Evolutionary conservation across 2,113 vertebrate species (phyloP).

Genomic region (Thinocorus orbignyianus): DNA sequence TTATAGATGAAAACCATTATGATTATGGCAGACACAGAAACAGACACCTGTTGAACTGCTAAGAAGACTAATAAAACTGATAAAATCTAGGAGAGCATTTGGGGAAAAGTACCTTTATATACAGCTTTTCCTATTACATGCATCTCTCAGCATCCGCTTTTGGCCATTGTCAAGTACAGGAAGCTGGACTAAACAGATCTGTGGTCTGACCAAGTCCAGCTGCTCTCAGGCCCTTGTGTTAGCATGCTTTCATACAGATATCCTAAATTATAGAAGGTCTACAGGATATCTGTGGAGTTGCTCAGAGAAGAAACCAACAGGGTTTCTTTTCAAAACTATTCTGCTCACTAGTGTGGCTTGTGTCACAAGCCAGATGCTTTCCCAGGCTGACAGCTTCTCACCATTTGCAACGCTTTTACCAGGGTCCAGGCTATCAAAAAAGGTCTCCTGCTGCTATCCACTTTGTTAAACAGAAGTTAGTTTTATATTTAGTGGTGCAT

Average conservation of each 20-base stretch:
- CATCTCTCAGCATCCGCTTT: neutral
- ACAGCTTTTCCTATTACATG: neutral
- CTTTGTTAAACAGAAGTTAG: slow-evolving; percentile 74
- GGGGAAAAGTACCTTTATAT: neutral
- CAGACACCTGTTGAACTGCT: neutral
- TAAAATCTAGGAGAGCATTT: neutral
- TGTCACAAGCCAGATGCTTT: neutral
- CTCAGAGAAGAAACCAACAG: neutral
- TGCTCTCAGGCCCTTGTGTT: neutral
- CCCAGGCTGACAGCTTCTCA: neutral
- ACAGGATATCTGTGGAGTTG: neutral
- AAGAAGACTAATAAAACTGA: neutral
- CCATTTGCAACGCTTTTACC: neutral
- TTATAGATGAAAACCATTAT: accelerated
- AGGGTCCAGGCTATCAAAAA: slow-evolving; percentile 21
- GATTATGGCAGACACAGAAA: neutral
- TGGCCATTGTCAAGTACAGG: neutral
- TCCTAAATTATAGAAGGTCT: neutral
- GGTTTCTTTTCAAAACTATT: neutral
- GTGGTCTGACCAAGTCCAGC: neutral
- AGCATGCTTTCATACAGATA: neutral
- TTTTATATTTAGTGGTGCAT: slow-evolving; percentile 73
- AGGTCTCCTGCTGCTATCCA: slow-evolving; percentile 57
- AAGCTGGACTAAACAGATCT: neutral
- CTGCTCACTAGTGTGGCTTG: neutral